Percentiles rank a stretch among this genome's conserved stretches.
phyloP scores from a whole-genome alignment of 2,797 vertebrate species.

The Tauraco hartlaubi region DNA sequence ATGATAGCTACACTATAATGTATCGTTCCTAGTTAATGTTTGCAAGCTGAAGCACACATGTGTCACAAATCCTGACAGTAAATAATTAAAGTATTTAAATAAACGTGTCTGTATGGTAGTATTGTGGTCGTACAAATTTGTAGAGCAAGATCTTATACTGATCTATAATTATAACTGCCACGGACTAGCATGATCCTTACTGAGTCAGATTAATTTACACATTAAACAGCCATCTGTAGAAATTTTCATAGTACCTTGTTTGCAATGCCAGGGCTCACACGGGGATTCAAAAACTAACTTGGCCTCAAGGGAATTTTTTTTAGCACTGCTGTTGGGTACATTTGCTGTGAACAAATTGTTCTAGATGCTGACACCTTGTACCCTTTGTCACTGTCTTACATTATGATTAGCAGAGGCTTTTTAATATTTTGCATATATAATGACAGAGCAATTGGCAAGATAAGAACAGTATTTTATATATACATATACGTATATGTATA shows the following conservation, averaged over 20 bases:
- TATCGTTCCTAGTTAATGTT: constrained; percentile 60
- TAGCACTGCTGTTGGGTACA: not conserved
- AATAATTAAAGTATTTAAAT: constrained; percentile 81
- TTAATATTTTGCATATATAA: constrained; percentile 39
- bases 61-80: constrained; percentile 78
- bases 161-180: constrained; percentile 80
- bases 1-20: not conserved
- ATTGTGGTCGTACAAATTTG: constrained; percentile 72
- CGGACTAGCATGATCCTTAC: constrained; percentile 71
- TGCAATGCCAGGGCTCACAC: constrained; percentile 37
- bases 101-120: constrained; percentile 61
- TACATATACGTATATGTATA: not conserved
- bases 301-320: constrained; percentile 27
- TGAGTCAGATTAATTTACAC: constrained; percentile 80
- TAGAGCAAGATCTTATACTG: constrained; percentile 74
- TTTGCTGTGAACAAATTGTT: constrained; percentile 62
- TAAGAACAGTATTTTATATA: constrained; percentile 9
- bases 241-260: constrained; percentile 68
- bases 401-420: constrained; percentile 39
- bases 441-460: constrained; percentile 12
- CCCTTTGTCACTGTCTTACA: constrained; percentile 47
- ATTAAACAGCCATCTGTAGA: constrained; percentile 80
- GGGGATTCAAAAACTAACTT: constrained; percentile 59
- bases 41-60: constrained; percentile 64
- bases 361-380: constrained; percentile 22